Base-by-base conservation (phyloP, 1,140 invertebrate species). In the Drosophila nigromelanica region DNA sequence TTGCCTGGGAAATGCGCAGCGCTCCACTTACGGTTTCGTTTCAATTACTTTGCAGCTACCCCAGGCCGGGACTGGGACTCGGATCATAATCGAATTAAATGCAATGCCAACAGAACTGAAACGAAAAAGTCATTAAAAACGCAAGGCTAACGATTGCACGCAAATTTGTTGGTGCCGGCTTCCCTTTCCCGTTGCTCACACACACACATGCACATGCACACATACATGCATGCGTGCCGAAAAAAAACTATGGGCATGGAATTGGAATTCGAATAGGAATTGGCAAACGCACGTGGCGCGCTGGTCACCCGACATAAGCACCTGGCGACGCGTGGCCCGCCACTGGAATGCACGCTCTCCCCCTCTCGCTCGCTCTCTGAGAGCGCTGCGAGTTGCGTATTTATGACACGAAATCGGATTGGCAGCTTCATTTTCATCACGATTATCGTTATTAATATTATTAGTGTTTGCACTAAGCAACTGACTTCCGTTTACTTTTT, bases 231-330 rank as follows among this genome's bases (percentile, higher is more conserved):
- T 58, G 48, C 15, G 58, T 73, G 71, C 56, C 35, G 27, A 47
- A 55, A 68, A 80, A 55, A 68, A 80, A 85, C 74, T 76, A 72
- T 73, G 42, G 74, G 63, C 73, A 86, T 78, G 81, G 51, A 62
- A 70, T 54, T 58, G 61, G 47, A 48, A 61, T 33, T 50, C 21
- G 35, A 62, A 50, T 51, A 40, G 67, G 61, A 51, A 54, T 54
- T 56, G 73, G 69, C 55, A 74, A 80, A 61, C 70, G 76, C 89
- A 90, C 89, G 89, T 90, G 89, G 64, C 89, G 52, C 61, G 59
- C 78, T 90, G 89, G 89, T 90, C 80, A 90, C 89, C 89, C 89
- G 78, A 75, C 89, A 90, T 90, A 90, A 90, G 89, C 70, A 90
- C 90, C 81, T 81, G 71, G 63, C 55, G 87, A 69, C 87, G 81